Percentiles rank a stretch among this genome's conserved stretches.
Conservation (phyloP, 2,797 vertebrate genomes). For the Peromyscus aztecus region DNA sequence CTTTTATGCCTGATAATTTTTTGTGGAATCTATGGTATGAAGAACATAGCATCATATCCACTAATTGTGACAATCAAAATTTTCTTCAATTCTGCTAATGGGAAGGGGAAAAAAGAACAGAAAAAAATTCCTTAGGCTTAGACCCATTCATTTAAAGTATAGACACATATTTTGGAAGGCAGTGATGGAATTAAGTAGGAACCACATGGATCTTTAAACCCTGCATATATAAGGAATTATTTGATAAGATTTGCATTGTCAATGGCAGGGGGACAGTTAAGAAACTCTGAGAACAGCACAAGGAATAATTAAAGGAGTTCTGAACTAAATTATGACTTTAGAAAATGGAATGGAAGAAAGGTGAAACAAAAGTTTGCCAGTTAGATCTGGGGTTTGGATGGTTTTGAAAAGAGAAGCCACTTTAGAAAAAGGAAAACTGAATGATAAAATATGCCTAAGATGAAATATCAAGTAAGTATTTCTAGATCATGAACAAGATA, state of each 20-base stretch:
- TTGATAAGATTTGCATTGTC: constrained; percentile 38
- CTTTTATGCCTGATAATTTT: background rate
- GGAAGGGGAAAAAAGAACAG: background rate
- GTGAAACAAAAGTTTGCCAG: background rate
- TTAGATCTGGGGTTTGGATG: background rate
- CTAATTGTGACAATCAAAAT: background rate
- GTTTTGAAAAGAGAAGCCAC: background rate
- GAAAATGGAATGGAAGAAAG: constrained; percentile 3
- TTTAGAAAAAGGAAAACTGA: constrained; percentile 39
- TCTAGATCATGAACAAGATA: constrained; percentile 6
- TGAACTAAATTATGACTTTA: background rate
- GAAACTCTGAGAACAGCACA: background rate
- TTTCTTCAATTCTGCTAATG: background rate
- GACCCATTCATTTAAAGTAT: constrained; percentile 20
- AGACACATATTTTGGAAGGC: background rate
- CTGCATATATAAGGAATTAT: background rate
- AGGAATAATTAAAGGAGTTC: background rate
- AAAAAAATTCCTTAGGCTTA: background rate
- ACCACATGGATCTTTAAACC: background rate
- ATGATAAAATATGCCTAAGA: background rate
- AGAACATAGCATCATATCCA: background rate
- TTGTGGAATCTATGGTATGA: background rate
- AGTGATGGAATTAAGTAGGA: background rate
- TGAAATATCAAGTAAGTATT: constrained; percentile 47
- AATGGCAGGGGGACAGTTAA: background rate